Evolutionary conservation across 1,140 invertebrate species (phyloP).

Genomic region (Papilio xuthus): DNA sequence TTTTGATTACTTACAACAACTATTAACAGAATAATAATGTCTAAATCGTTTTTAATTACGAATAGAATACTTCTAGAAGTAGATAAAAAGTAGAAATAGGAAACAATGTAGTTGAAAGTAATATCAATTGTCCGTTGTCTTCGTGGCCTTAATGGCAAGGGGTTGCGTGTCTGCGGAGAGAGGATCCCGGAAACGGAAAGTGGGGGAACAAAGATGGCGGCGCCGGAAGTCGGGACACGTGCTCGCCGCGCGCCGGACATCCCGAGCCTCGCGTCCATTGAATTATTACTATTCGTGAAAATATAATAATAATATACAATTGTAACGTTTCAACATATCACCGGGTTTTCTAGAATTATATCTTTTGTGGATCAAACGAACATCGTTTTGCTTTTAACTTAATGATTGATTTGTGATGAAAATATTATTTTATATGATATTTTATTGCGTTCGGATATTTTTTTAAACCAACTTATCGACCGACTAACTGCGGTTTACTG

Average conservation of each 20-base stretch:
- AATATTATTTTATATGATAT: not conserved
- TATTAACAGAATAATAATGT: too few relatives aligned
- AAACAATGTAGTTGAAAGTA: not conserved
- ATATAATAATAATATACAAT: slow-evolving; percentile 41
- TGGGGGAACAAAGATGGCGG: slow-evolving; percentile 72
- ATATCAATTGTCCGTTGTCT: slow-evolving; percentile 35
- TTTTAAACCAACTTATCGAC: not conserved
- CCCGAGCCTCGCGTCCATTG: slow-evolving; percentile 66
- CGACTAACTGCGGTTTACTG: too few relatives aligned
- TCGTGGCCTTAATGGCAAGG: slow-evolving; percentile 59
- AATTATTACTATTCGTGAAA: slow-evolving; percentile 70
- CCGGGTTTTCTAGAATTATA: slow-evolving; percentile 15
- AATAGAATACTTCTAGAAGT: too few relatives aligned
- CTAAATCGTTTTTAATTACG: too few relatives aligned
- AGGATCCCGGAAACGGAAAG: slow-evolving; percentile 59
- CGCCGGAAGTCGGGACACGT: slow-evolving; percentile 75
- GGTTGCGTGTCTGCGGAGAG: slow-evolving; percentile 61
- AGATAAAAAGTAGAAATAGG: not conserved
- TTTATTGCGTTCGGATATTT: not conserved
- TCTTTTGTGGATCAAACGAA: not conserved
- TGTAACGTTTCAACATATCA: slow-evolving; percentile 19
- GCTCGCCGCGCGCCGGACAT: slow-evolving; percentile 71
- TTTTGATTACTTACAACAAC: too few relatives aligned
- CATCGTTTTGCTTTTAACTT: slow-evolving; percentile 38
- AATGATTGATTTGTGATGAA: slow-evolving; percentile 26